Evolutionary conservation across 1,140 invertebrate genomes (phyloP).

Genomic region (Zaprionus taronus): DNA sequence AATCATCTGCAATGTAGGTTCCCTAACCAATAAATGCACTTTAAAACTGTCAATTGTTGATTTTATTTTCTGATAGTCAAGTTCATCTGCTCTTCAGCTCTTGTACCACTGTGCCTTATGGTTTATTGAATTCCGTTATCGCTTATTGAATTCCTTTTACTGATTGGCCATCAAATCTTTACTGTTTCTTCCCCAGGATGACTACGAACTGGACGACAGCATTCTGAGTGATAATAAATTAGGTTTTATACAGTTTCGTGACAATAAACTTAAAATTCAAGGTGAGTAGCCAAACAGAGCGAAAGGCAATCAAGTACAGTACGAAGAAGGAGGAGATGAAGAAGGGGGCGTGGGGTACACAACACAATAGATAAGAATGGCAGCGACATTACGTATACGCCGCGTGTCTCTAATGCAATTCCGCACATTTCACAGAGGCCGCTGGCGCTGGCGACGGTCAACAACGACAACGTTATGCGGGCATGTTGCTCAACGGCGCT

Average conservation of each 20-base stretch:
- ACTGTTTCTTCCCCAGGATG: constrained; percentile 63
- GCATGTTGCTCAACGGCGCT: constrained; percentile 69
- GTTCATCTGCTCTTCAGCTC: background rate
- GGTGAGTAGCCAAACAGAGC: constrained; percentile 60
- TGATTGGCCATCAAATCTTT: constrained; percentile 25
- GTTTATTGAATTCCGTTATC: constrained; percentile 9
- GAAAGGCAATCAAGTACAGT: constrained; percentile 42
- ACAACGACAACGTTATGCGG: constrained; percentile 73
- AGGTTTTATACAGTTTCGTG: constrained; percentile 83
- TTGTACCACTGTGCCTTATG: background rate
- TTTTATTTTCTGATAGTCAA: background rate
- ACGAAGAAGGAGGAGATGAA: background rate
- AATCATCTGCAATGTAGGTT: too few relatives aligned
- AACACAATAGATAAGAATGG: constrained; percentile 40
- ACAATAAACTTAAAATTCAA: constrained; percentile 84
- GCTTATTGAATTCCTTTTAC: constrained; percentile 13
- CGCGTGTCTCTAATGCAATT: constrained; percentile 54
- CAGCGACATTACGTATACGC: constrained; percentile 58
- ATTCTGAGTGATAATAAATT: constrained; percentile 84
- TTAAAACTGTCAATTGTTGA: background rate
- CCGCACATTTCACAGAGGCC: constrained; percentile 66
- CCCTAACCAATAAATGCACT: background rate
- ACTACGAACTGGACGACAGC: constrained; percentile 82
- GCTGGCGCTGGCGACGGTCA: constrained; percentile 72
- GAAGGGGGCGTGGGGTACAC: background rate